These are phyloP conservation scores for Larimichthys crocea DNA, from an alignment of 2,113 vertebrate species.

Conservation along the genomic window DNA sequence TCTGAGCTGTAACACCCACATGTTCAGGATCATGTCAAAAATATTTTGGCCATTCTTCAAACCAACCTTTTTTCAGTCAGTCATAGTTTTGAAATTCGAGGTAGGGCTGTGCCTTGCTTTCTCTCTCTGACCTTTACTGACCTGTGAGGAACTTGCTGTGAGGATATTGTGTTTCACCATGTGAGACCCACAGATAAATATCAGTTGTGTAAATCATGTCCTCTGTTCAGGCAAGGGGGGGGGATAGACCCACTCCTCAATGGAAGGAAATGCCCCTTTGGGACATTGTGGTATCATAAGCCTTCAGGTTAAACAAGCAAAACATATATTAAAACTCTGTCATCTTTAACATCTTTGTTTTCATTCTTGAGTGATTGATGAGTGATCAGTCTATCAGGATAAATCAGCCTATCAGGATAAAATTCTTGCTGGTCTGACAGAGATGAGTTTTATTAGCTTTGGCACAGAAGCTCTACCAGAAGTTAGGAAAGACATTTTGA, in stretches of 20 bases:
- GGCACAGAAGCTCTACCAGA: background rate
- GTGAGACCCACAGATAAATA: conserved; percentile 58
- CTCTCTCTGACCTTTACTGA: conserved; percentile 3
- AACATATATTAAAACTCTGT: background rate
- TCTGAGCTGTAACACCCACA: background rate
- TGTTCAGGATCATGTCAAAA: background rate
- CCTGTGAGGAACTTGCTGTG: conserved; percentile 33
- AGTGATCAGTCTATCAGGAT: background rate
- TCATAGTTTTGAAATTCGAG: conserved; percentile 13
- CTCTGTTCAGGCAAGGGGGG: background rate
- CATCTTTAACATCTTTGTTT: conserved; percentile 31
- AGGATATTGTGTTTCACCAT: conserved; percentile 52
- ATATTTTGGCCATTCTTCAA: background rate
- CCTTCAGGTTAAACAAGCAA: conserved; percentile 57
- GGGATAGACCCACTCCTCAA: conserved; percentile 50
- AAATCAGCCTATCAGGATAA: background rate
- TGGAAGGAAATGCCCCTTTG: conserved; percentile 62
- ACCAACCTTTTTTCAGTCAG: background rate
- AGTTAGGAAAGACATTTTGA: background rate
- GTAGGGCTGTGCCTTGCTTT: background rate
- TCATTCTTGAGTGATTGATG: background rate
- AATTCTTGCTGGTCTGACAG: background rate
- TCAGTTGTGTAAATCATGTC: conserved; percentile 29
- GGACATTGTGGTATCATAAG: background rate
- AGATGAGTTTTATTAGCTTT: background rate